Evolutionary conservation across 1,140 invertebrate genomes (phyloP).

Genomic region (Zaprionus kolodkinae): DNA sequence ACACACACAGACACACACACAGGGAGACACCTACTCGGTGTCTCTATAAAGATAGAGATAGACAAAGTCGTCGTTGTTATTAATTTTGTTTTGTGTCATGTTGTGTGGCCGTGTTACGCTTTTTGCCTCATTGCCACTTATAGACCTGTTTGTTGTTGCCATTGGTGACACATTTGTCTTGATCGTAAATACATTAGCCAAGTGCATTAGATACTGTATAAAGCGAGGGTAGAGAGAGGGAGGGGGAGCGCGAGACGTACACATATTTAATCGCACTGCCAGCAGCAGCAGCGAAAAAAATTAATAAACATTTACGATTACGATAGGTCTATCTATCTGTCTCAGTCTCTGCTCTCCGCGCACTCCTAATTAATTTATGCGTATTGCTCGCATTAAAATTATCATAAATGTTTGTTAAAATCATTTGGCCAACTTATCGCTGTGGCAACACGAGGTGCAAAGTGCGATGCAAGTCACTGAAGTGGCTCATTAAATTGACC

Average conservation of each 20-base stretch:
- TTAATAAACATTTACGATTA: slow-evolving; percentile 80
- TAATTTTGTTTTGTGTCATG: slow-evolving; percentile 64
- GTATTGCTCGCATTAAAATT: slow-evolving; percentile 68
- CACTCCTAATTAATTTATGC: slow-evolving; percentile 73
- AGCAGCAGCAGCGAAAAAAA: slow-evolving; percentile 38
- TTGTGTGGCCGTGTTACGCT: slow-evolving; percentile 80
- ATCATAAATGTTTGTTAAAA: slow-evolving; percentile 60
- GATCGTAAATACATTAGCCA: slow-evolving; percentile 78
- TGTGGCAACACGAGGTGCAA: slow-evolving; percentile 22
- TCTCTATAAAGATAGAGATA: slow-evolving; percentile 46
- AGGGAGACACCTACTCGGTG: background rate
- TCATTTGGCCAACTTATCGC: slow-evolving; percentile 39
- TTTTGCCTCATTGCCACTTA: slow-evolving; percentile 74
- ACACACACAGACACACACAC: slow-evolving; percentile 19
- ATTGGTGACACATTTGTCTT: slow-evolving; percentile 73
- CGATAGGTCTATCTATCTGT: slow-evolving; percentile 39
- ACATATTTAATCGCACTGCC: slow-evolving; percentile 41
- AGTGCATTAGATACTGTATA: slow-evolving; percentile 44
- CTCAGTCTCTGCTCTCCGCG: slow-evolving; percentile 33
- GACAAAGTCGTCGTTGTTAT: slow-evolving; percentile 65
- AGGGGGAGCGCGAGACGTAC: slow-evolving; percentile 21
- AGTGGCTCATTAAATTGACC: background rate
- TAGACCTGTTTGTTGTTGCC: slow-evolving; percentile 46
- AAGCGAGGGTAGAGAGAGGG: background rate
- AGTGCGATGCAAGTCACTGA: background rate